Base-by-base conservation (phyloP, 1,140 invertebrate genomes). In the Drosophila chauvacae region DNA sequence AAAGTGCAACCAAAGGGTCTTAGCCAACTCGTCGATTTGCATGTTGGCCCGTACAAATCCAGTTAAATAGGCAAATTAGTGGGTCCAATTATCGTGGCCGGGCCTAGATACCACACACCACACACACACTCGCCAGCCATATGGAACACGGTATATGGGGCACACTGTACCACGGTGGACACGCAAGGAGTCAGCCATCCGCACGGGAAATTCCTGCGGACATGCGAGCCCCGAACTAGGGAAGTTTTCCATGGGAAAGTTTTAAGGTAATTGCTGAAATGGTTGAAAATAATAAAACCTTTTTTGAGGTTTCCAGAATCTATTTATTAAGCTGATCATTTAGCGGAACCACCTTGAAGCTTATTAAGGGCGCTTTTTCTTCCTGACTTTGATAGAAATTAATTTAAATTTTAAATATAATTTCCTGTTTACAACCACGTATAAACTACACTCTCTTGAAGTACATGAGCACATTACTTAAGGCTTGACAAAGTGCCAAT, bases 41-140 rank as follows among this genome's bases (percentile, higher is more conserved):
- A 90, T 88, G 77, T 55, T 47, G 56, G 37, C 44, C 39, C 48
- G 14, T n/a, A 60, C 80, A 88, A 88, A 87, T 88, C 84, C 76
- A 80, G 84, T 84, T 90, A 84, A 88, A 88, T 84, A 78, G 84
- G 72, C 77, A 88, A 88, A 88, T 90, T 90, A 88, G 85, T 64
- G 57, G 37, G 56, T 28, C 62, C 80, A 90, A 88, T 88, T 90
- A 88, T 84, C 65, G 85, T 84, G 63, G 47, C 60, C 53, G 14
- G 61, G 45, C 68, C 64, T 60, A 83, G 75, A 78, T 74, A 85
- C 60, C 48, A 20, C 42, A 20, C 44, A 69, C 62, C 50, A 33
- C 41, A 44, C 41, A 44, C 61, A 28, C 18, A 23, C 18, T 68
- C 35, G 26, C 50, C 11, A 48, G 42, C 71, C 42, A 60, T 75